These are phyloP conservation scores for Shinisaurus crocodilurus DNA, from an alignment of 2,113 vertebrate species.

Conservation along the genomic window DNA sequence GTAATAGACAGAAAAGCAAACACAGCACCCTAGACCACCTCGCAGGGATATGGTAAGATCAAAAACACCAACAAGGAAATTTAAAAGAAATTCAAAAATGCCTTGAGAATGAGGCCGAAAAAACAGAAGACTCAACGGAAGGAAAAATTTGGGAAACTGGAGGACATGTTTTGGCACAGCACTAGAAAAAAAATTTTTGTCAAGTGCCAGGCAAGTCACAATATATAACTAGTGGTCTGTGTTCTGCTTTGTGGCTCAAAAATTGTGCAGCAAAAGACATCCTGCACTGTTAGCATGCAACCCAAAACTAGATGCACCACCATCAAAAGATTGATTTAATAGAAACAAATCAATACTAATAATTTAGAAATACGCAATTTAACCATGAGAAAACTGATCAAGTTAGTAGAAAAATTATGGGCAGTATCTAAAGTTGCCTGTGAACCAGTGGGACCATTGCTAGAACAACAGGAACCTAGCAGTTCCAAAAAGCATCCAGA, in stretches of 20 bases:
- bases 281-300: neutral
- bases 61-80: neutral
- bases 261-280: neutral
- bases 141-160: neutral
- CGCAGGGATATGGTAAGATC: neutral
- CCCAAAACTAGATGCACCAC: neutral
- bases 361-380: neutral
- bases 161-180: neutral
- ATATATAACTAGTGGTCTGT: neutral
- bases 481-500: too few relatives aligned
- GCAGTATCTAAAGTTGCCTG: too few relatives aligned
- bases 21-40: neutral
- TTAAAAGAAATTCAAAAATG: neutral
- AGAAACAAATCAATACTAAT: neutral
- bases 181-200: neutral
- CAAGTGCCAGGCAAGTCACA: neutral
- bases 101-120: neutral
- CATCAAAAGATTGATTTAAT: neutral
- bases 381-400: too few relatives aligned
- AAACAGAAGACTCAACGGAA: neutral
- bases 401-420: too few relatives aligned
- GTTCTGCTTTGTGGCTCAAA: neutral
- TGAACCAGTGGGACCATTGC: too few relatives aligned
- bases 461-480: too few relatives aligned
- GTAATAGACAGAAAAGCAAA: neutral